Conservation (phyloP, 1,140 invertebrate species). For the Yoshiicerus persimilis region DNA sequence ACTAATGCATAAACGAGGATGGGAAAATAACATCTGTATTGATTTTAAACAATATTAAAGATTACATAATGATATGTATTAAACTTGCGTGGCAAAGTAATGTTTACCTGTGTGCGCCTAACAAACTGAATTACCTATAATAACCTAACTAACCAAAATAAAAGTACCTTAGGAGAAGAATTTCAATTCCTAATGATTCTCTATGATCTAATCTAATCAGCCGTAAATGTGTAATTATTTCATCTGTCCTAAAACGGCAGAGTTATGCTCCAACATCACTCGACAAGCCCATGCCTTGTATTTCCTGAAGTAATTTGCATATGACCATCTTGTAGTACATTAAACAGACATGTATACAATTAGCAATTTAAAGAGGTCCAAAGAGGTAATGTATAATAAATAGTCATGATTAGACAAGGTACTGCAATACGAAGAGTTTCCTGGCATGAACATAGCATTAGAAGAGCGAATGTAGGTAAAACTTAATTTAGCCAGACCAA, state of each 20-base stretch:
- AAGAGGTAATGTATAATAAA: too few species aligned
- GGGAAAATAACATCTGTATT: not conserved
- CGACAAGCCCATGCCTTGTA: not conserved
- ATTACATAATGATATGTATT: not conserved
- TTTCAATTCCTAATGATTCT: not conserved
- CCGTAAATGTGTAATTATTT: not conserved
- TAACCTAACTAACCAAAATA: not conserved
- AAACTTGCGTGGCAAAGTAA: not conserved
- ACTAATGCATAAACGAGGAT: too few species aligned
- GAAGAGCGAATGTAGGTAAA: not conserved
- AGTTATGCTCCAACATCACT: not conserved
- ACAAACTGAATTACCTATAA: not conserved
- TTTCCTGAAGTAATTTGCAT: not conserved
- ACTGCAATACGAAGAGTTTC: too few species aligned
- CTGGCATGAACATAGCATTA: too few species aligned
- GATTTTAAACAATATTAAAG: not conserved
- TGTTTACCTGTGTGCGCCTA: not conserved
- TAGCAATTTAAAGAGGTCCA: too few species aligned
- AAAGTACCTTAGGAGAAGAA: not conserved
- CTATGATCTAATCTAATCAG: not conserved
- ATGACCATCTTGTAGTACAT: too few species aligned
- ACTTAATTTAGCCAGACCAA: not conserved
- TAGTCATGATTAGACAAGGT: too few species aligned
- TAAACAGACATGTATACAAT: too few species aligned
- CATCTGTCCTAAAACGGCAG: not conserved